phyloP scores from a whole-genome alignment of 2,888 invertebrate species.

The Stenoptilia bipunctidactyla region DNA sequence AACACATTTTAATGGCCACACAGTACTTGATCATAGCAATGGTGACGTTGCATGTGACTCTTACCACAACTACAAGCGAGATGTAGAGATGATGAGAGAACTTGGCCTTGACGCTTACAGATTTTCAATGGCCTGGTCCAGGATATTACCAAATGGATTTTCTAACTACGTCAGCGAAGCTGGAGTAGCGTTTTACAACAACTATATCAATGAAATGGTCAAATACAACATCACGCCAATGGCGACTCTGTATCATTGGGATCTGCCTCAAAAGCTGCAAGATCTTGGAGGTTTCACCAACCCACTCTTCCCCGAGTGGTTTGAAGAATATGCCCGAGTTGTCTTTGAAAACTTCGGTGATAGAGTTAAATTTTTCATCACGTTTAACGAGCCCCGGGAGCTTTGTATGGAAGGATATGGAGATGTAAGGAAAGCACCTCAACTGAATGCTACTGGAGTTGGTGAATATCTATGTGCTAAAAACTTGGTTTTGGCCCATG shows the following conservation, averaged over 20 bases:
- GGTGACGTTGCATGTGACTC: constrained; percentile 72
- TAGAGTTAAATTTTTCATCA: constrained; percentile 67
- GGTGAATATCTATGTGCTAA: constrained; percentile 65
- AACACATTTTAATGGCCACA: constrained; percentile 28
- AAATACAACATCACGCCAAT: constrained; percentile 73
- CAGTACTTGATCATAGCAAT: constrained; percentile 41
- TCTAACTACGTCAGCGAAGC: constrained; percentile 60
- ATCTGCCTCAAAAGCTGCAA: constrained; percentile 63
- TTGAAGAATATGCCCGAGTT: constrained; percentile 55
- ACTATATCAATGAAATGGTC: constrained; percentile 72
- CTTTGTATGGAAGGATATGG: constrained; percentile 57
- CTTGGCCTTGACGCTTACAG: constrained; percentile 57
- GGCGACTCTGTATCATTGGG: constrained; percentile 69
- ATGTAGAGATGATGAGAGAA: constrained; percentile 54
- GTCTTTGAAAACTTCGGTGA: constrained; percentile 54
- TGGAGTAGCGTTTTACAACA: constrained; percentile 75
- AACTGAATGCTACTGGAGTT: constrained; percentile 42
- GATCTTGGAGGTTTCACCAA: constrained; percentile 66
- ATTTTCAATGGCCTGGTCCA: constrained; percentile 73
- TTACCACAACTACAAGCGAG: constrained; percentile 73
- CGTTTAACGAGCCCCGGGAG: constrained; percentile 69
- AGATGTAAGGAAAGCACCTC: constrained; percentile 28
- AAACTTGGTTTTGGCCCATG: constrained; percentile 65
- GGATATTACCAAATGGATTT: constrained; percentile 72
- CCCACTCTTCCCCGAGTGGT: constrained; percentile 49